Base-by-base conservation (phyloP, 2,797 vertebrate species). In the Enteromius thamalakanensis region DNA sequence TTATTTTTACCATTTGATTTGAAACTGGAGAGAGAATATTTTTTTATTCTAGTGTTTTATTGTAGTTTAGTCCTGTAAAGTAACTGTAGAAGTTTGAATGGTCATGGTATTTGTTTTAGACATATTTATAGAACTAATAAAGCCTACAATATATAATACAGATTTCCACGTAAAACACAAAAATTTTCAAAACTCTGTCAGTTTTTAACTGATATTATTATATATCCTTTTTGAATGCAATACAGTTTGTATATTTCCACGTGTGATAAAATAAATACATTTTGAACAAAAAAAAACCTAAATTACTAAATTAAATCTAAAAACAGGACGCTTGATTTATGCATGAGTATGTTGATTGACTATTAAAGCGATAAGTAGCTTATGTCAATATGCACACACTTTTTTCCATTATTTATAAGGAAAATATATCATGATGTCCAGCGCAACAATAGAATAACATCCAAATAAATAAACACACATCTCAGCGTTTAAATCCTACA, bases 361-460 rank as follows among this genome's bases (percentile, higher is more conserved):
- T 23, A 64, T 64, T 34, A 81, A 62, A 47, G 14, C 11, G 4
- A 12, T 40, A 42, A 40, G 64, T 40, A 55, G 21, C 37, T 68
- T 45, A 32, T 32, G 23, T 60, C 51, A 62, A 32, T 29, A 19
- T 47, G 7, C 11, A 45, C 26, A 8, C 3, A 14, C 8, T 32
- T 51, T 10, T 32, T 15, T 7, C 2, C 10, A 47, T 62, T 68
- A 68, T 53, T 68, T 11, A 49, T 17, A 23, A 47, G 4, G 5
- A 80, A 58, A 58, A 21, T n/a, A 79, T 37, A 68, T 42, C n/a
- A 26, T 42, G 23, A 14, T 42, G 17, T 4, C n/a, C 58, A 80
- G 42, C 26, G 58, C 23, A 69, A 70, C 29, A 19, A 49, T 81
- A 37, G 12, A 45, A 26, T 40, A 67, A 55, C n/a, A 53, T 32